phyloP scores from a whole-genome alignment of 2,113 vertebrate species.

The Caranx melampygus region DNA sequence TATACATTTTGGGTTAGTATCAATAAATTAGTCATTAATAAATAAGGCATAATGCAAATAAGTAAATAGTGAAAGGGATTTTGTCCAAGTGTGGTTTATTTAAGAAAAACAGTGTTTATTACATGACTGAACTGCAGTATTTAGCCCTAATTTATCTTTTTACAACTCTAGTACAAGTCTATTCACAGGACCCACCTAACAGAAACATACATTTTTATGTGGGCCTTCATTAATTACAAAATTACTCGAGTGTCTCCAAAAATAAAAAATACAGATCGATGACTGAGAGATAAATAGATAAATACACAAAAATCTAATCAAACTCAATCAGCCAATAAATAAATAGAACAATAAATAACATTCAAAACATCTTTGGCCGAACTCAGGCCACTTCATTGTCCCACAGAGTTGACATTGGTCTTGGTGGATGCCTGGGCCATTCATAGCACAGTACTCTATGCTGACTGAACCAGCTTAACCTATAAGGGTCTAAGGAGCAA shows the following conservation, averaged over 20 bases:
- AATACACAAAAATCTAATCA: conserved; percentile 79
- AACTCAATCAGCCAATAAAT: conserved; percentile 80
- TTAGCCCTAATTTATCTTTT: conserved; percentile 84
- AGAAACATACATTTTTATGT: conserved; percentile 75
- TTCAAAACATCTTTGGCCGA: conserved; percentile 84
- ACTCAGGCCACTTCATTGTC: conserved; percentile 68
- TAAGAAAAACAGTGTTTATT: conserved; percentile 85
- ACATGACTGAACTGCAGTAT: conserved; percentile 83
- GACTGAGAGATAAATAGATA: conserved; percentile 85
- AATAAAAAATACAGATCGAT: conserved; percentile 76
- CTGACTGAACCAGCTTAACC: conserved; percentile 30
- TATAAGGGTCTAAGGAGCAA: conserved; percentile 44
- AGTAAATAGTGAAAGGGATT: conserved; percentile 4
- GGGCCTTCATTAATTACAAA: conserved; percentile 83
- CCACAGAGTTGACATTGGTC: conserved; percentile 50
- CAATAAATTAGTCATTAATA: background rate
- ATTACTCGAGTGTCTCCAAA: conserved; percentile 80
- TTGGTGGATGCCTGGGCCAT: conserved; percentile 32
- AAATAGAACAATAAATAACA: conserved; percentile 86
- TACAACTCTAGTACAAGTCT: conserved; percentile 84
- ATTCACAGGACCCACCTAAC: conserved; percentile 80
- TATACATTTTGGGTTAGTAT: no score
- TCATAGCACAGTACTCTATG: conserved; percentile 33
- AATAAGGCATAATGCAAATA: background rate
- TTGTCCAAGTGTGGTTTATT: conserved; percentile 82